Evolutionary conservation across 2,113 vertebrate species (phyloP).

Genomic region (Nipponia nippon): DNA sequence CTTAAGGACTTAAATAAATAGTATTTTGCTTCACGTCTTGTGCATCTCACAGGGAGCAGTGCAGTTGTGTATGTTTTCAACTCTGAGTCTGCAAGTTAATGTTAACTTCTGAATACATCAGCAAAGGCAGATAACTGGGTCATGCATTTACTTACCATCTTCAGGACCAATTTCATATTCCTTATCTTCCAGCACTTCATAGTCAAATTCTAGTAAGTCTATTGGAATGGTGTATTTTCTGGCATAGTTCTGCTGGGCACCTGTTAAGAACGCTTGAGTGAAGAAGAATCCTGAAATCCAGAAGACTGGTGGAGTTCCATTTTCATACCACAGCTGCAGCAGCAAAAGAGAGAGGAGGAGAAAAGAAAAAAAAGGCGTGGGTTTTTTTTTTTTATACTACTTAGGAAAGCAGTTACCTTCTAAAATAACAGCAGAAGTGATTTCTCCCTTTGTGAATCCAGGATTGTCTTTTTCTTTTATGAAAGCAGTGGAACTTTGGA

Average conservation of each 20-base stretch:
- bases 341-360: neutral
- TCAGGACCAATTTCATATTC: constrained; percentile 76
- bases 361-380: neutral
- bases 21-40: neutral
- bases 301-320: constrained; percentile 79
- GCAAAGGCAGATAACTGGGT: neutral
- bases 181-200: constrained; percentile 85
- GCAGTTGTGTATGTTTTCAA: neutral
- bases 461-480: neutral
- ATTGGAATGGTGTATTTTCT: constrained; percentile 86
- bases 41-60: neutral
- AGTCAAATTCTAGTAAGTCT: constrained; percentile 87
- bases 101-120: neutral
- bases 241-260: constrained; percentile 89
- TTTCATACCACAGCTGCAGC: constrained; percentile 81
- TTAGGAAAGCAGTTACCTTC: neutral
- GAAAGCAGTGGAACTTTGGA: neutral
- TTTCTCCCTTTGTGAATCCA: neutral
- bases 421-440: neutral
- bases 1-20: neutral
- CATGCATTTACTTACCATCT: constrained; percentile 76
- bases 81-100: neutral
- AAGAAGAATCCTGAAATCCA: constrained; percentile 94
- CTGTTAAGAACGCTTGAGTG: constrained; percentile 90
- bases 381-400: neutral